These are phyloP conservation scores for Amaurobius ferox DNA, from an alignment of 2,888 invertebrate genomes.

Conservation along the genomic window DNA sequence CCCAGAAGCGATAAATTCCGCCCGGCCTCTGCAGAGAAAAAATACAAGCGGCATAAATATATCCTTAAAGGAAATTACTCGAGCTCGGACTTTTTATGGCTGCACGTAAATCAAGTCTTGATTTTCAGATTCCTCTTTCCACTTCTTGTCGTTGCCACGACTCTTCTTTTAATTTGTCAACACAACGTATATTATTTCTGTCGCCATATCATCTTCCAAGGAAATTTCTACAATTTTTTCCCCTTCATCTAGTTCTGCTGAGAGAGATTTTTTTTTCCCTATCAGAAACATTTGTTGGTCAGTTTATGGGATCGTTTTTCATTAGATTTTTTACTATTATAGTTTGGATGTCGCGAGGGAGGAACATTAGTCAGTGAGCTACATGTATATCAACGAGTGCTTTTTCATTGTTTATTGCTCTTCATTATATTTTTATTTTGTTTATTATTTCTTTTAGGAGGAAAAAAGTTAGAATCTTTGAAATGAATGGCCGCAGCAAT, in stretches of 20 bases:
- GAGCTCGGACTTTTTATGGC: constrained; percentile 54
- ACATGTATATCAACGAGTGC: background rate
- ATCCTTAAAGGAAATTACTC: constrained; percentile 59
- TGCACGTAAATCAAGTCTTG: constrained; percentile 50
- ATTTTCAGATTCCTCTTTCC: constrained; percentile 28
- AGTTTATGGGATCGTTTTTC: constrained; percentile 33
- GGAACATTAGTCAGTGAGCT: constrained; percentile 7
- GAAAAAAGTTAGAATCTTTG: background rate
- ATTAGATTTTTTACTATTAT: background rate
- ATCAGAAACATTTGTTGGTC: constrained; percentile 18
- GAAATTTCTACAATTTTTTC: constrained; percentile 17
- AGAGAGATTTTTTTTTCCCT: background rate
- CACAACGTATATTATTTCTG: constrained; percentile 64
- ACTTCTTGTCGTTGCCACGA: constrained; percentile 16
- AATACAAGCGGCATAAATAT: constrained; percentile 48
- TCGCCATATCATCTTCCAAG: constrained; percentile 47
- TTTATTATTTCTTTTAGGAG: background rate
- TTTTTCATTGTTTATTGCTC: background rate
- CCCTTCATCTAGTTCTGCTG: background rate
- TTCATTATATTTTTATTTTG: background rate
- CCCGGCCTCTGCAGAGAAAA: constrained; percentile 14
- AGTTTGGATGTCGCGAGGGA: background rate
- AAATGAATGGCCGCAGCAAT: background rate
- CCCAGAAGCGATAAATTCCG: constrained; percentile 60
- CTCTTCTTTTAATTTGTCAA: constrained; percentile 68